Base-by-base conservation (phyloP, 2,888 invertebrate species). In the Tribolium freemani region DNA sequence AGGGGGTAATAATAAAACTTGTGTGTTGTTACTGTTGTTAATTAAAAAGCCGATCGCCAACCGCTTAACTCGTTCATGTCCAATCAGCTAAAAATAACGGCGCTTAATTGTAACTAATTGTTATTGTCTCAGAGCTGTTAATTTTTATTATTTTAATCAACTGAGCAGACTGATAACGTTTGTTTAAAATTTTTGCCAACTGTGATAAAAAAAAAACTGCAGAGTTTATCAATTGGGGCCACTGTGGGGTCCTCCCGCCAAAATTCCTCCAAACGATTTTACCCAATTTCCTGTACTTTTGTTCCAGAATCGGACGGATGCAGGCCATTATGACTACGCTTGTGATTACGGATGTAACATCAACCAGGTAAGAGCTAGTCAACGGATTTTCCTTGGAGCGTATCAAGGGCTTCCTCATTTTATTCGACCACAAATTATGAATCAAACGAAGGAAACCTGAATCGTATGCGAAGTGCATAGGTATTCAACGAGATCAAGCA, bases 291-390 rank as follows among this genome's bases (percentile, higher is more conserved):
- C 50, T 26, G 16, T 26, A 21, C 11, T 82, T 83, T 81, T 75
- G 72, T 88, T 89, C 73, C 90, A 93, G 93, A 93, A 92, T 84
- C 90, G 91, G 78, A 92, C 93, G 74, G 91, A 91, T 77, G 91
- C 91, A 78, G 89, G 88, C n/a, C 90, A 90, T 81, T 91, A 90
- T 79, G 92, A 92, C 82, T 90, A 91, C 61, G 91, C 90, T 76
- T 93, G 93, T 81, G 92, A 91, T 38, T 89, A 90, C 45, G 90
- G 91, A 74, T 93, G 93, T 87, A 92, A 91, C 84, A 89, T 92
- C 71, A 90, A 91, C 84, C 93, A 93, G 90, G 93, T 93, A 88
- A 88, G 87, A 83, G 75, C 31, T 44, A 83, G 75, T 21, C 45
- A 56, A 38, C 63, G 50, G 53, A 57, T 68, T 10, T 48, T 57